Evolutionary conservation across 2,888 invertebrate species (phyloP).

Genomic region (Odontocolon sp.): DNA sequence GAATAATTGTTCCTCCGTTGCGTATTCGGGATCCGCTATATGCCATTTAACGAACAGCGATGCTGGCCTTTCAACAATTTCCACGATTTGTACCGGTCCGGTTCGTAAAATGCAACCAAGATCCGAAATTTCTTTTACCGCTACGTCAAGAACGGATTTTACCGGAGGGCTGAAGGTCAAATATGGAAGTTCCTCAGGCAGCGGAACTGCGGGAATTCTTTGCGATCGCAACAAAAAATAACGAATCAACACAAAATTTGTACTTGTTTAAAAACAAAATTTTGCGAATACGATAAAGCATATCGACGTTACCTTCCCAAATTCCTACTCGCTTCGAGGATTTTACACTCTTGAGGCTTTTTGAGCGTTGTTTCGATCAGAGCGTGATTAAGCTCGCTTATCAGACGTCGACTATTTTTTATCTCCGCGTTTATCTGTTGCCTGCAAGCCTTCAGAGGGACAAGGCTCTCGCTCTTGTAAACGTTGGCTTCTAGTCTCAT

Average conservation of each 20-base stretch:
- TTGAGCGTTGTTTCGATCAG: constrained; percentile 74
- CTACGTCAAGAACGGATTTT: constrained; percentile 72
- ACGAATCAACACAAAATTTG: neutral
- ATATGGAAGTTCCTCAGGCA: constrained; percentile 83
- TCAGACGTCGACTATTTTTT: constrained; percentile 60
- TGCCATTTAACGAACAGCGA: constrained; percentile 83
- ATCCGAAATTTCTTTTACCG: constrained; percentile 63
- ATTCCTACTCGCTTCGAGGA: constrained; percentile 64
- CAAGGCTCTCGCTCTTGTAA: constrained; percentile 75
- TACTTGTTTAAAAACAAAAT: no score
- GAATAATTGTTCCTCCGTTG: constrained; percentile 81
- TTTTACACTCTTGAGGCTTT: constrained; percentile 59
- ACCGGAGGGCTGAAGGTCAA: constrained; percentile 81
- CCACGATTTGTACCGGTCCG: constrained; percentile 81
- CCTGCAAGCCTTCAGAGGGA: constrained; percentile 79
- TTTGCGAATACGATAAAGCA: no score
- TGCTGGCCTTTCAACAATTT: constrained; percentile 82
- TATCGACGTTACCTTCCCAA: constrained; percentile 76
- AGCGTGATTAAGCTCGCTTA: constrained; percentile 67
- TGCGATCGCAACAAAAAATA: neutral
- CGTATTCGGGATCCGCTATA: constrained; percentile 78
- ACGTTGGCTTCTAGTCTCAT: constrained; percentile 68
- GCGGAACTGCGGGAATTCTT: constrained; percentile 83
- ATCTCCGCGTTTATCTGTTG: constrained; percentile 77
- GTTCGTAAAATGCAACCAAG: constrained; percentile 68